phyloP scores from a whole-genome alignment of 1,140 invertebrate species.

The Geopemphigus sp. region DNA sequence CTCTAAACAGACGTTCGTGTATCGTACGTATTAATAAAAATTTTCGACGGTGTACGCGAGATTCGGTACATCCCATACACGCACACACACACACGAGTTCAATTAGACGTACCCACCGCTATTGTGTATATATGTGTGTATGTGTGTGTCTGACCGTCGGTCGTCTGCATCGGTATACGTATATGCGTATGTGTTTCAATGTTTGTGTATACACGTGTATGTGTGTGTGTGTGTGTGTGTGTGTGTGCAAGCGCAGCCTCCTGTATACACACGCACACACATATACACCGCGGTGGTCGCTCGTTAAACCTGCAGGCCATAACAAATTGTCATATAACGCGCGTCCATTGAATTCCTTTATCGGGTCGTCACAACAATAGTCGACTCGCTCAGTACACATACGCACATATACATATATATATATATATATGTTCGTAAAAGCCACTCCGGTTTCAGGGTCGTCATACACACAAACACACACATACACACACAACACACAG shows the following conservation, averaged over 20 bases:
- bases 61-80: no score
- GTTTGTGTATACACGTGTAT: no score
- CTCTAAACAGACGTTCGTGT: no score
- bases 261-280: not conserved
- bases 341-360: constrained; percentile 32
- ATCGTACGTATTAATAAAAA: no score
- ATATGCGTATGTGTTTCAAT: no score
- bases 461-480: not conserved
- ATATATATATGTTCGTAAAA: not conserved
- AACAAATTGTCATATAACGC: constrained; percentile 36
- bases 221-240: not conserved
- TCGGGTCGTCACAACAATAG: constrained; percentile 27
- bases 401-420: not conserved
- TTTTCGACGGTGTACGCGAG: no score
- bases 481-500: no score
- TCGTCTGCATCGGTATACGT: no score
- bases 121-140: no score
- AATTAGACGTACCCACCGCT: no score
- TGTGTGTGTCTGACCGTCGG: no score
- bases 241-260: not conserved
- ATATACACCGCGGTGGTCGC: not conserved
- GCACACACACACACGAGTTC: no score
- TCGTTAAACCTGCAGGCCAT: constrained; percentile 16
- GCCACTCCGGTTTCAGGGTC: constrained; percentile 32
- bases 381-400: not conserved